Conservation (phyloP, 2,888 invertebrate species). For the Tetranychus truncatus region DNA sequence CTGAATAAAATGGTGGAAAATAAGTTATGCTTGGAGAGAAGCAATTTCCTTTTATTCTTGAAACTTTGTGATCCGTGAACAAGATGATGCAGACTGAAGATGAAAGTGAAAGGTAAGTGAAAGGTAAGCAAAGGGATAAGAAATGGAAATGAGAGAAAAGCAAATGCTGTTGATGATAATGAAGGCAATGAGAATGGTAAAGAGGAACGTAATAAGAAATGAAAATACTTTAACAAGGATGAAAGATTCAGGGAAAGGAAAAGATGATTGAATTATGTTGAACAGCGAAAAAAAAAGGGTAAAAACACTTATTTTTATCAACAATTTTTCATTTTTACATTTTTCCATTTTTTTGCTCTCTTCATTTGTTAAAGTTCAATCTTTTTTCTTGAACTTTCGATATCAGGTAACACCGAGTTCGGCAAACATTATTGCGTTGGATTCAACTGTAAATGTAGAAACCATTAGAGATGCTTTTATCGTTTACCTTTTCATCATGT, state of each 20-base stretch:
- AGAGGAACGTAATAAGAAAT: not conserved
- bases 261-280: no score
- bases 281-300: no score
- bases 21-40: not conserved
- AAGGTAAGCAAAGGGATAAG: not conserved
- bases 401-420: no score
- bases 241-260: not conserved
- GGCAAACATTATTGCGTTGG: no score
- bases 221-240: not conserved
- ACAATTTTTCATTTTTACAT: no score
- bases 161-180: not conserved
- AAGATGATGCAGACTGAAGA: not conserved
- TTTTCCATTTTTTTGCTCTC: no score
- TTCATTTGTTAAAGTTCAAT: no score
- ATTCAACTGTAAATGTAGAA: no score
- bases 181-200: not conserved
- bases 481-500: no score
- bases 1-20: not conserved
- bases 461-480: no score
- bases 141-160: not conserved
- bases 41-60: not conserved
- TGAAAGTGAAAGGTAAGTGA: not conserved
- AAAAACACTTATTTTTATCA: no score
- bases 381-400: no score
- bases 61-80: not conserved